Base-by-base conservation (phyloP, 2,888 invertebrate species). In the Pyrrhia umbra region DNA sequence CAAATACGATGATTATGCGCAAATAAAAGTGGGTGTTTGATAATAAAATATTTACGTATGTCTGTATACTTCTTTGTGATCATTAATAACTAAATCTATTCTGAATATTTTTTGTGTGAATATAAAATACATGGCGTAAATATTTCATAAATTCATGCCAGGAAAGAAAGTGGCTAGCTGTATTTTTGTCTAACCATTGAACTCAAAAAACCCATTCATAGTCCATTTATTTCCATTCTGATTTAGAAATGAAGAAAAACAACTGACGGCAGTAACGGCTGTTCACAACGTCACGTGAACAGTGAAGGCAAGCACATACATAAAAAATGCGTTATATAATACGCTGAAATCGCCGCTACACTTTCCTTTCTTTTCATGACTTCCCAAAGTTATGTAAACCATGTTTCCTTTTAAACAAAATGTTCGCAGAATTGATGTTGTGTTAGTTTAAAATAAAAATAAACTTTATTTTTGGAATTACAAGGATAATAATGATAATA, bases 181-280 rank as follows among this genome's bases (percentile, higher is more conserved):
- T 59, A 47, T 40, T 43, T n/a, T 55, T 25, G 34, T 9, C 34
- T 16, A 23, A 34, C 9, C 30, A 18, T 30, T 52, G 55, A 49
- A 27, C 20, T n/a, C 13, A 25, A 55, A 70, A 52, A 68, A 55
- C 2, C 10, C 6, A 39, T 18, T 55, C 18, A 18, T 15, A 27
- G 25, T 43, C 8, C 52, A 59, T 59, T 65, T 60, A 45, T 57
- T 60, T 56, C 49, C 71, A 63, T 49, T 42, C 20, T 43, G 6
- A 52, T 42, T 43, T 2, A 23, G n/a, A 42, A 18, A 16, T 20
- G 27, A 40, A 30, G 42, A 65, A 69, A 65, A 54, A 34, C 40
- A 37, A 37, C n/a, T 3, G 40, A 30, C 59, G 67, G 39, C 59
- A 50, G 52, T 3, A 43, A 30, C 59, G 67, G 39, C 59, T 54